These are phyloP conservation scores for Pollenia amentaria DNA, from an alignment of 2,888 invertebrate species.

Conservation along the genomic window DNA sequence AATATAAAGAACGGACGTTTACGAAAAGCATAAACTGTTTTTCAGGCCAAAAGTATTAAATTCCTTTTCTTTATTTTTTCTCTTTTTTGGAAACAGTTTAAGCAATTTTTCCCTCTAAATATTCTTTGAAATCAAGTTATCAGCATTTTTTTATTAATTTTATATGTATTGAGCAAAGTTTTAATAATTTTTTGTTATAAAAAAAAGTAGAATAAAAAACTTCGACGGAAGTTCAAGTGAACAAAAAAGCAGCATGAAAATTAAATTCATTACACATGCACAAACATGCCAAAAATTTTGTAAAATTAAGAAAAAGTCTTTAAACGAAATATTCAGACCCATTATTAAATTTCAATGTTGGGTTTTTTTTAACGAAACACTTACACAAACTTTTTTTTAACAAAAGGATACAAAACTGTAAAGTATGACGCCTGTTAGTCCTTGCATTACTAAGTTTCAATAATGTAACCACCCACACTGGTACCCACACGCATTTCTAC, in stretches of 20 bases:
- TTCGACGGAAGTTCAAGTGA: constrained; percentile 50
- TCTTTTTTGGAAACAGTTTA: constrained; percentile 29
- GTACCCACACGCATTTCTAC: constrained; percentile 51
- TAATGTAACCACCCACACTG: constrained; percentile 56
- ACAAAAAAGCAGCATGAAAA: constrained; percentile 31
- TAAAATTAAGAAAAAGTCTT: constrained; percentile 16
- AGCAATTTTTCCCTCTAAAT: not conserved
- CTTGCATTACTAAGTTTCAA: constrained; percentile 65
- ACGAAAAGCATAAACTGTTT: no score
- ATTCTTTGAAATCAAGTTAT: constrained; percentile 35
- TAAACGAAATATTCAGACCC: constrained; percentile 30
- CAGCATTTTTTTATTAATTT: constrained; percentile 50
- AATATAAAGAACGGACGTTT: no score
- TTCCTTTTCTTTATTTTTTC: not conserved
- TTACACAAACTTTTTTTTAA: not conserved
- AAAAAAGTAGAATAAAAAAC: constrained; percentile 10
- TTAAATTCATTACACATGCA: constrained; percentile 53
- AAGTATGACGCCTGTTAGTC: constrained; percentile 70
- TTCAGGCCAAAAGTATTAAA: not conserved
- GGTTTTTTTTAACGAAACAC: not conserved
- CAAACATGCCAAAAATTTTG: constrained; percentile 54
- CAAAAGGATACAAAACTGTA: constrained; percentile 28
- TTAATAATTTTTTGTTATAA: constrained; percentile 20
- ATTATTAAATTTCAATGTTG: constrained; percentile 56
- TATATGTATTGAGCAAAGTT: constrained; percentile 50